Base-by-base conservation (phyloP, 2,888 invertebrate species). In the Xanthia togata region DNA sequence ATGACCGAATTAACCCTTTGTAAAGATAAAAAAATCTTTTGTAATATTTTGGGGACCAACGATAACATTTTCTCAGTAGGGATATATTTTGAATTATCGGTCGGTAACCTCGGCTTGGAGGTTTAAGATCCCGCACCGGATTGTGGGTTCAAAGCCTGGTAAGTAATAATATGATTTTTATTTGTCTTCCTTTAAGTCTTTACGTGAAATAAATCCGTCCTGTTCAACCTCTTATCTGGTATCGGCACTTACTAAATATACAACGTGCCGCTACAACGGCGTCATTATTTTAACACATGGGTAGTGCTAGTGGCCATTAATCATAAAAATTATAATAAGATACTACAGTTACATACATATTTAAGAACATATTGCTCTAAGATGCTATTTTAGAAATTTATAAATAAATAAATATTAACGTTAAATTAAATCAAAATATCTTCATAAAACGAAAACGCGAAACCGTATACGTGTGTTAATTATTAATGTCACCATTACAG, bases 81-180 rank as follows among this genome's bases (percentile, higher is more conserved):
- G 55, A 81, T 75, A 65, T 65, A 65, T 75, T 80, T 79, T 57
- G 59, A 55, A 80, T 67, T 75, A 81, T 80, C 65, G 79, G 65
- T 50, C 79, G 55, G 64, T 47, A 69, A 79, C 81, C 38, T 53
- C 59, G 44, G 64, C 3, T 55, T 3, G 31, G 50, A 23, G 67
- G 62, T 68, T 63, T 63, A 63, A n/a, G 50, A 41, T 50, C 14
- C 31, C 62, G 23, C 11, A 53, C 12, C 12, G 71, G 26, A 53
- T 64, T 59, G 79, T 35, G 64, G 35, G 41, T 78, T 50, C 70
- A 50, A 78, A 64, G 64, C 26, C 44, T 44, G 50, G 17, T 23
- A 31, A 77, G 70, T 41, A 73, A 57, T 64, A 70, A 53, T 53
- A 59, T 31, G 41, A 63, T 70, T 78, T 44, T 57, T 59, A 53